These are phyloP conservation scores for Acanthurus lineatus DNA, from an alignment of 2,797 vertebrate genomes.

Conservation along the genomic window DNA sequence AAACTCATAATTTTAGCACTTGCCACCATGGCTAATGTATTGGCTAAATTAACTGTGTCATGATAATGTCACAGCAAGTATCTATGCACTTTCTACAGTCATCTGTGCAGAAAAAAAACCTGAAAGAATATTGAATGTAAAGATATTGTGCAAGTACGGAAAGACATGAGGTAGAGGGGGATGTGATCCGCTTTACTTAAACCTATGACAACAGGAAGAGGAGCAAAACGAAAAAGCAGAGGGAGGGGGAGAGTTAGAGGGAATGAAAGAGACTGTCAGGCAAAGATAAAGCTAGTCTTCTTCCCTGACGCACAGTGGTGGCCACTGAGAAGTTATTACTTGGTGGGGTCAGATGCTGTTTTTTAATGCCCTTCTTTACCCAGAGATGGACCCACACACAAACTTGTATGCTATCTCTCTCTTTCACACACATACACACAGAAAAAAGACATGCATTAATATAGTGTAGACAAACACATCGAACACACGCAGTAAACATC, in stretches of 20 bases:
- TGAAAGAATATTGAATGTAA: neutral
- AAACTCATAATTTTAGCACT: neutral
- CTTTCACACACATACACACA: neutral
- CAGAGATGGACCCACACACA: constrained; percentile 57
- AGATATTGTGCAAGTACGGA: neutral
- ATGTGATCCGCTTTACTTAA: constrained; percentile 11
- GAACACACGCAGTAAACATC: constrained; percentile 10
- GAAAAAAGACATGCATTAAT: constrained; percentile 37
- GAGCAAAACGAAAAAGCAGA: neutral
- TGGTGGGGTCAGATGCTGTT: constrained; percentile 74
- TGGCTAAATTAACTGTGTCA: neutral
- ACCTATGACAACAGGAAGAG: neutral
- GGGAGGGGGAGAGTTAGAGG: neutral
- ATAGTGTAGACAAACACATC: constrained; percentile 4
- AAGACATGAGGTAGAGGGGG: neutral
- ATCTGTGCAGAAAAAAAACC: neutral
- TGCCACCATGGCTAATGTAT: neutral
- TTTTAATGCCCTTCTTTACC: constrained; percentile 64
- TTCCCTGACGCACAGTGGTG: constrained; percentile 22
- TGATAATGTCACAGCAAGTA: neutral
- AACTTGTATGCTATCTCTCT: neutral
- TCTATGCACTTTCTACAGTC: neutral
- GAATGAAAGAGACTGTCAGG: constrained; percentile 39
- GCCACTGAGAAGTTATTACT: constrained; percentile 65
- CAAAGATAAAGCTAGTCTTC: constrained; percentile 48